Conservation (phyloP, 2,888 invertebrate species). For the Pelosia muscerda region DNA sequence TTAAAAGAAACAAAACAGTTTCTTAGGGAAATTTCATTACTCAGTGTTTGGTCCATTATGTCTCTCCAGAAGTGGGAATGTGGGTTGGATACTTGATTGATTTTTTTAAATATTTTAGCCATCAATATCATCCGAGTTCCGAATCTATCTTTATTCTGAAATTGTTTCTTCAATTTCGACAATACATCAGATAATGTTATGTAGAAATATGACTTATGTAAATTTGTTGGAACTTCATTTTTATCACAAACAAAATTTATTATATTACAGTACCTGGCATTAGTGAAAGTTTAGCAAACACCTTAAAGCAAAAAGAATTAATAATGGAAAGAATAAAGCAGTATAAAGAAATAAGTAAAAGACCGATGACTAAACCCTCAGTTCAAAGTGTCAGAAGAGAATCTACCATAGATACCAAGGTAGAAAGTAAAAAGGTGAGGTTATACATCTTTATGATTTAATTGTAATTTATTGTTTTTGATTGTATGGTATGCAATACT, state of each 20-base stretch:
- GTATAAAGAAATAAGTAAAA: constrained; percentile 82
- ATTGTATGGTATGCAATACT: too few species aligned
- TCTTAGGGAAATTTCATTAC: not conserved
- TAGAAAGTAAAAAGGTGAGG: constrained; percentile 60
- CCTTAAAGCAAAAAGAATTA: constrained; percentile 80
- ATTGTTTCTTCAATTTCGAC: not conserved
- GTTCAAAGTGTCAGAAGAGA: constrained; percentile 60
- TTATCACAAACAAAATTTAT: not conserved
- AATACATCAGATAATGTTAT: not conserved
- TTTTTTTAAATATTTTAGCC: too few species aligned
- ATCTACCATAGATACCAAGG: constrained; percentile 56
- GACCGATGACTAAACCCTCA: constrained; percentile 69
- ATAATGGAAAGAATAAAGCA: constrained; percentile 83
- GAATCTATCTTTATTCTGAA: not conserved
- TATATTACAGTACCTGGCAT: constrained; percentile 78
- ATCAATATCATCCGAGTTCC: too few species aligned
- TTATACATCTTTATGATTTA: too few species aligned
- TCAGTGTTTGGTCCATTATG: not conserved
- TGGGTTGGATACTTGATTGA: too few species aligned
- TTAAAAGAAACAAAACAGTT: not conserved
- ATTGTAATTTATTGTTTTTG: too few species aligned
- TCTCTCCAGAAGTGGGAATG: too few species aligned
- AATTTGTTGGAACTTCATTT: not conserved
- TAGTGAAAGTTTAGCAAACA: constrained; percentile 83
- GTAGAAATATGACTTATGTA: not conserved